Evolutionary conservation across 1,140 invertebrate genomes (phyloP).

Genomic region (Drosophila nigrodunni): DNA sequence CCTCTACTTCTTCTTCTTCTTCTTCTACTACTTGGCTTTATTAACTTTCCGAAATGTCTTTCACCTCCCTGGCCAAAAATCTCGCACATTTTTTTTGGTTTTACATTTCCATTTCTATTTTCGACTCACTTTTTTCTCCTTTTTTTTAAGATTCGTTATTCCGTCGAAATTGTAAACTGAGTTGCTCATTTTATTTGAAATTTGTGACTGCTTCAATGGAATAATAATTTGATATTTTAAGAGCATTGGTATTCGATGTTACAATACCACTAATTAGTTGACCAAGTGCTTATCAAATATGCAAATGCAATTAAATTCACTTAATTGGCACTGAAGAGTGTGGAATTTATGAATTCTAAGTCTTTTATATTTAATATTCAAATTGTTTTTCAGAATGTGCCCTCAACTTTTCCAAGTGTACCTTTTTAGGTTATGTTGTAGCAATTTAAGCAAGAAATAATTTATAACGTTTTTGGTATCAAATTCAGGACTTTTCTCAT

Average conservation of each 20-base stretch:
- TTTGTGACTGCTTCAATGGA: constrained; percentile 13
- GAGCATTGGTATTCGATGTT: background rate
- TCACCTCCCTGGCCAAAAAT: constrained; percentile 20
- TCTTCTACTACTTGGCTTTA: constrained; percentile 53
- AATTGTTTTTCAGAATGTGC: no score
- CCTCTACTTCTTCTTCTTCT: no score
- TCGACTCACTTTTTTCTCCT: constrained; percentile 9
- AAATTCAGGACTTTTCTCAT: no score
- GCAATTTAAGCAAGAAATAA: no score
- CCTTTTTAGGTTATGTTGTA: no score
- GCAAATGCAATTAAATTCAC: constrained; percentile 38
- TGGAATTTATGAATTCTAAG: no score
- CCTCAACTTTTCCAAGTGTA: no score
- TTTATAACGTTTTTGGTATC: no score
- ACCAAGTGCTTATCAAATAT: constrained; percentile 39
- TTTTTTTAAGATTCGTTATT: constrained; percentile 16
- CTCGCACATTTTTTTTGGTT: constrained; percentile 48
- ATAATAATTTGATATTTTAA: constrained; percentile 22
- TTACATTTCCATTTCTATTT: constrained; percentile 51
- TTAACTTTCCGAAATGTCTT: constrained; percentile 67
- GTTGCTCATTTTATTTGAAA: constrained; percentile 7
- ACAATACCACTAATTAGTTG: constrained; percentile 35
- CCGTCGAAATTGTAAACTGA: constrained; percentile 1
- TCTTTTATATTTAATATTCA: no score
- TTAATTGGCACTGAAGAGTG: constrained; percentile 21